Conservation (phyloP, 23 tunicate species). For the Corella eumyota region DNA sequence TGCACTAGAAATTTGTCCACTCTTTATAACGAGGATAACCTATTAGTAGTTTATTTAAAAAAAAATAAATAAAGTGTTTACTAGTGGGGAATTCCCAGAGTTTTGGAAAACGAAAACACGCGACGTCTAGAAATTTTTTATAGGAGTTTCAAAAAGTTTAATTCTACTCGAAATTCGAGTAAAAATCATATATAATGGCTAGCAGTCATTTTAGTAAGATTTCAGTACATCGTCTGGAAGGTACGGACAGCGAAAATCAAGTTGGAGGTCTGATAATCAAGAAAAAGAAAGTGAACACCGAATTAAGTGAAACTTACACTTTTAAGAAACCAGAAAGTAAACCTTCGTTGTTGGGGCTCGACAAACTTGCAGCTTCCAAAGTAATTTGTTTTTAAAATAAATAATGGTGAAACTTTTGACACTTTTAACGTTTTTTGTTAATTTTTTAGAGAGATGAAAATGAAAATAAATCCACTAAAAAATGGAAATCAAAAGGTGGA, state of each 20-base stretch:
- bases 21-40: no score
- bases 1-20: no score
- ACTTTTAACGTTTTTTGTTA: not conserved
- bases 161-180: no score
- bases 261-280: slow-evolving; percentile 76
- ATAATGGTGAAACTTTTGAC: not conserved
- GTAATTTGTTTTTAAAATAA: slow-evolving; percentile 5
- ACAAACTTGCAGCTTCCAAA: slow-evolving; percentile 63
- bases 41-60: no score
- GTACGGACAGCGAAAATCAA: slow-evolving; percentile 18
- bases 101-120: no score
- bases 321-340: slow-evolving; percentile 79
- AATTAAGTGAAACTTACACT: slow-evolving; percentile 37
- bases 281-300: slow-evolving; percentile 60
- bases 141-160: no score
- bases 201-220: no score
- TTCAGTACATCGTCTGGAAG: slow-evolving; percentile 70
- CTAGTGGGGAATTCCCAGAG: no score
- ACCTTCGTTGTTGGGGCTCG: slow-evolving; percentile 86
- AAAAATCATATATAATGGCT: no score
- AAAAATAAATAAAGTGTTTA: no score
- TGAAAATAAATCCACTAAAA: slow-evolving; percentile 1
- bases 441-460: no score
- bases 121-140: no score
- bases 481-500: slow-evolving; percentile 4